Evolutionary conservation across 2,797 vertebrate genomes (phyloP).

Genomic region (Myotis myotis): DNA sequence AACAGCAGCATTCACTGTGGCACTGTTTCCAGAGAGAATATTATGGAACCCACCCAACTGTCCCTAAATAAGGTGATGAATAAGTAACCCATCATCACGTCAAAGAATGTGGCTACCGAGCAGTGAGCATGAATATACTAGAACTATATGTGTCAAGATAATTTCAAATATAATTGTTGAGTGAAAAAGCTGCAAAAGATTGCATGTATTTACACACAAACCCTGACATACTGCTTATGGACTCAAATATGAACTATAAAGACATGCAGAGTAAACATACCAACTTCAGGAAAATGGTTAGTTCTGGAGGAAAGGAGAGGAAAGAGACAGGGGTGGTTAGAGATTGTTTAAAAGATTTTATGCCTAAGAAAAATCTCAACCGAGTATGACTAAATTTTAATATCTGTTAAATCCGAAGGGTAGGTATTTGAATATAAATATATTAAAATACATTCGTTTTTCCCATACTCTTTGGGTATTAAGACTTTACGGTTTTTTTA

Average conservation of each 20-base stretch:
- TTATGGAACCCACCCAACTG: neutral
- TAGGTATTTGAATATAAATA: neutral
- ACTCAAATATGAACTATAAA: neutral
- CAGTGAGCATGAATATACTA: neutral
- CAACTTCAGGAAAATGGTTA: neutral
- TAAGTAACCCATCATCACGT: neutral
- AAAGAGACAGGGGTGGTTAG: too few species aligned
- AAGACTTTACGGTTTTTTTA: neutral
- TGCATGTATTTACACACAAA: neutral
- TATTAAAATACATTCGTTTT: neutral
- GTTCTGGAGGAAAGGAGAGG: neutral
- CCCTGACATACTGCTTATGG: neutral
- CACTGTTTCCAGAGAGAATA: neutral
- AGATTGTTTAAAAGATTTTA: neutral
- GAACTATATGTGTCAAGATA: neutral
- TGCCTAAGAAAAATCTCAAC: neutral
- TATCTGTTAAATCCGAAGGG: neutral
- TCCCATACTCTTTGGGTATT: neutral
- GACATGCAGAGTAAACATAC: neutral
- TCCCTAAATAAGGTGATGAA: neutral
- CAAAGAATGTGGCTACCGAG: neutral
- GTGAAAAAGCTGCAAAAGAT: neutral
- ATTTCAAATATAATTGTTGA: neutral
- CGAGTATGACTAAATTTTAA: conserved; percentile 9
- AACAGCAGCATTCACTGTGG: neutral